Percentiles rank a stretch among this genome's conserved stretches.
Conservation (phyloP, 2,797 vertebrate species). For the Alcedo atthis region DNA sequence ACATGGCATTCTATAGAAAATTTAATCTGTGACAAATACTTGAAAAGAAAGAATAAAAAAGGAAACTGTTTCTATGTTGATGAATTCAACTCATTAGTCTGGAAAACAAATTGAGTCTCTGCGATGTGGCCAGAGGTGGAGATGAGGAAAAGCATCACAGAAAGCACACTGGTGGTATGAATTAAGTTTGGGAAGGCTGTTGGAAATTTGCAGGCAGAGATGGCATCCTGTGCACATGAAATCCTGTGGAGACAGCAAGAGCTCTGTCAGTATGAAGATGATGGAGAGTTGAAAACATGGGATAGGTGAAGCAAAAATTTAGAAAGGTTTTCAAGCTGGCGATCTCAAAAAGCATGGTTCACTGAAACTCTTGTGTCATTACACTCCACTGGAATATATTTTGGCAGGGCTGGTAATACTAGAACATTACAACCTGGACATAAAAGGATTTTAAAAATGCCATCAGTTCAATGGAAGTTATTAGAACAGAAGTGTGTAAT, state of each 20-base stretch:
- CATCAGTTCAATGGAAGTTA: background rate
- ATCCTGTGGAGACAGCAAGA: constrained; percentile 28
- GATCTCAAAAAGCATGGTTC: background rate
- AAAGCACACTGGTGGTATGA: background rate
- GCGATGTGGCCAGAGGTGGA: background rate
- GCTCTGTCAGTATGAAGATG: background rate
- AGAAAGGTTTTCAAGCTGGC: background rate
- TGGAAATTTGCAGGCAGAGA: constrained; percentile 13
- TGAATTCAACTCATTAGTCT: background rate
- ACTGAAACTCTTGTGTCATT: background rate
- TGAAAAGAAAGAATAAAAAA: background rate
- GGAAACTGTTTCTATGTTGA: background rate
- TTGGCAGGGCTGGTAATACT: background rate
- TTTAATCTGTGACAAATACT: background rate
- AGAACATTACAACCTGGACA: background rate
- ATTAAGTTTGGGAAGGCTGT: constrained; percentile 20
- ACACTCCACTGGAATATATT: background rate
- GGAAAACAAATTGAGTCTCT: constrained; percentile 1
- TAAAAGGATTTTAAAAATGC: background rate
- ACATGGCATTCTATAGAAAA: background rate
- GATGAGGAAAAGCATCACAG: constrained; percentile 4
- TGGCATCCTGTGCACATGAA: background rate
- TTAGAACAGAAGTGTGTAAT: background rate
- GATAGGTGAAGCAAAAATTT: background rate
- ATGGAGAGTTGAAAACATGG: background rate